These are phyloP conservation scores for Notarius lentiginosus DNA, from an alignment of 2,113 vertebrate genomes.

Conservation along the genomic window DNA sequence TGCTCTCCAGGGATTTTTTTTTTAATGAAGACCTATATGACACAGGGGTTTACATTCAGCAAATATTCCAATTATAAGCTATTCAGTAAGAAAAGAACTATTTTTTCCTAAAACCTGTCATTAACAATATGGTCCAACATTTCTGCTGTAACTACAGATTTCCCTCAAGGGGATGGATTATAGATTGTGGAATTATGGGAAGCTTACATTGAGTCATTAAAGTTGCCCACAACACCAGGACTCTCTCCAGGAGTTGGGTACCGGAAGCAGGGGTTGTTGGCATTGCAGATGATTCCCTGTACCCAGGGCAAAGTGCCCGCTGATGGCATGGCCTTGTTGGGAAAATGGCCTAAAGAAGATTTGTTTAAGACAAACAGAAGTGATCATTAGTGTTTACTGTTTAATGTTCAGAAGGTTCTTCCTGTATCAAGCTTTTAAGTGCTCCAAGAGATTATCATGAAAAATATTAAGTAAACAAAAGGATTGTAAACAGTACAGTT, in stretches of 20 bases:
- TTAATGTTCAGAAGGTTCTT: background rate
- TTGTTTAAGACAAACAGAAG: background rate
- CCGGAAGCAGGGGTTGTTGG: slow-evolving; percentile 98
- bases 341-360: slow-evolving; percentile 87
- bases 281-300: slow-evolving; percentile 97
- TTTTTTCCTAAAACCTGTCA: background rate
- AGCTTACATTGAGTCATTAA: slow-evolving; percentile 96
- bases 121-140: background rate
- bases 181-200: too few species aligned
- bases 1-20: background rate
- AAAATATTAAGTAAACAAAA: background rate
- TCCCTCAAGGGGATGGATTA: background rate
- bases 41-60: background rate
- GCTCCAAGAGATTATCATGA: background rate
- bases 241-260: slow-evolving; percentile 92
- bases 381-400: background rate
- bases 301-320: slow-evolving; percentile 95
- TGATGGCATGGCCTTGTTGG: slow-evolving; percentile 98
- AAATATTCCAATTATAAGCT: too few species aligned
- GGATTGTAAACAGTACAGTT: background rate
- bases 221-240: slow-evolving; percentile 91
- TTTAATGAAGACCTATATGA: background rate
- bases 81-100: background rate
- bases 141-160: background rate
- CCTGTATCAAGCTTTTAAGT: background rate